phyloP scores from a whole-genome alignment of 2,888 invertebrate species.

The Andrena haemorrhoa region DNA sequence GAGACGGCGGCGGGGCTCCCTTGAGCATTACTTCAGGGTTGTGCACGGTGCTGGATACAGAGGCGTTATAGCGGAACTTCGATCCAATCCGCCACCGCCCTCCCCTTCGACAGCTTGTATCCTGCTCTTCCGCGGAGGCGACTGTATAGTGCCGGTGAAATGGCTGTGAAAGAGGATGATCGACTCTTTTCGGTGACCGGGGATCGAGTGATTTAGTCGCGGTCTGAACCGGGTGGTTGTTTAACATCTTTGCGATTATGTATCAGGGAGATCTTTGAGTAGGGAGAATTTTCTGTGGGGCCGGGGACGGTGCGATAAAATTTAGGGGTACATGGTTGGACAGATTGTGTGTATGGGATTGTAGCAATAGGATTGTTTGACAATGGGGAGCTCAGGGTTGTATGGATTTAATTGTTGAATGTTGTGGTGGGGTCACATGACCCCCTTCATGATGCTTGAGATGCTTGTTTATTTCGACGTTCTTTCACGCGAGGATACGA shows the following conservation, averaged over 20 bases:
- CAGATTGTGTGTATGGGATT: neutral
- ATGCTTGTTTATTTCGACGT: too few relatives aligned
- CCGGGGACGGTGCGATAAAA: neutral
- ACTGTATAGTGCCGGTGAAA: conserved; percentile 6
- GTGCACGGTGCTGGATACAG: neutral
- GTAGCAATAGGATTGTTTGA: too few relatives aligned
- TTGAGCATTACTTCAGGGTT: conserved; percentile 36
- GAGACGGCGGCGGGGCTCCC: conserved; percentile 38
- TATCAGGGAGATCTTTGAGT: conserved; percentile 14
- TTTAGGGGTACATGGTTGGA: conserved; percentile 5
- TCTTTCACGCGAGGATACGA: too few relatives aligned
- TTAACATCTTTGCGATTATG: conserved; percentile 8
- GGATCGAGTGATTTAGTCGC: conserved; percentile 23
- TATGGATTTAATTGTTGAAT: too few relatives aligned
- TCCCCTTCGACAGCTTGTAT: neutral
- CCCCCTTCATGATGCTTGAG: too few relatives aligned
- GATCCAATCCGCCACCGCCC: conserved; percentile 26
- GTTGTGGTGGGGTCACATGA: too few relatives aligned
- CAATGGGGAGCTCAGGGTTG: too few relatives aligned
- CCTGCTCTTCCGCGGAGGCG: neutral
- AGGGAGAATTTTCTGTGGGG: neutral
- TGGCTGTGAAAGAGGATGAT: conserved; percentile 17
- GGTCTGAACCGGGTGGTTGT: neutral
- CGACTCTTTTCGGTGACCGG: conserved; percentile 21
- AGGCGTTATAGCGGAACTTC: conserved; percentile 26